Conservation (phyloP, 2,797 vertebrate species). For the Leuciscus waleckii region DNA sequence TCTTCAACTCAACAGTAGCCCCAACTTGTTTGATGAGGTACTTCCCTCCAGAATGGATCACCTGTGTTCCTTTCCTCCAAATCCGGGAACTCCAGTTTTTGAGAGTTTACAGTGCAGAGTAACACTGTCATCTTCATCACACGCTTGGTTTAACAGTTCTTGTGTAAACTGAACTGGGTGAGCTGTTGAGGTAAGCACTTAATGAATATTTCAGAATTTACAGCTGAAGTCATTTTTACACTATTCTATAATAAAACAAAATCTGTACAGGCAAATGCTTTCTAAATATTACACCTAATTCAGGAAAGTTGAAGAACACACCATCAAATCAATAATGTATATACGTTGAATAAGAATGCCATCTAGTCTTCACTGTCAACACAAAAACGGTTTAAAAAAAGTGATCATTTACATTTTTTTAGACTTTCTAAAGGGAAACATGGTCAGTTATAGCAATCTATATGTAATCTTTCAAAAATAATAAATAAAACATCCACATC, state of each 20-base stretch:
- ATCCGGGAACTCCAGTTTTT: conserved; percentile 69
- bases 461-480: background rate
- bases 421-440: background rate
- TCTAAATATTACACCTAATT: background rate
- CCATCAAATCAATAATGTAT: background rate
- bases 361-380: background rate
- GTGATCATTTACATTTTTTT: background rate
- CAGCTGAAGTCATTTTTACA: background rate
- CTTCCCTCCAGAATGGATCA: conserved; percentile 73
- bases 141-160: conserved; percentile 18
- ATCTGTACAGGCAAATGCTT: background rate
- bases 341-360: background rate
- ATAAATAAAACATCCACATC: background rate
- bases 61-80: conserved; percentile 74
- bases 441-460: background rate
- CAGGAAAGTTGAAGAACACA: background rate
- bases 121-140: conserved; percentile 61
- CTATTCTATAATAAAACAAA: background rate
- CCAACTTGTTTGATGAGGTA: conserved; percentile 76
- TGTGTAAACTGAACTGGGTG: conserved; percentile 14
- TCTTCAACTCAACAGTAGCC: conserved; percentile 76
- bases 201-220: background rate
- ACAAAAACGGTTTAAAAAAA: background rate
- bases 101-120: conserved; percentile 75
- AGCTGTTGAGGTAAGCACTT: conserved; percentile 23